Conservation (phyloP, 2,797 vertebrate species). For the Cryptoprocta ferox region DNA sequence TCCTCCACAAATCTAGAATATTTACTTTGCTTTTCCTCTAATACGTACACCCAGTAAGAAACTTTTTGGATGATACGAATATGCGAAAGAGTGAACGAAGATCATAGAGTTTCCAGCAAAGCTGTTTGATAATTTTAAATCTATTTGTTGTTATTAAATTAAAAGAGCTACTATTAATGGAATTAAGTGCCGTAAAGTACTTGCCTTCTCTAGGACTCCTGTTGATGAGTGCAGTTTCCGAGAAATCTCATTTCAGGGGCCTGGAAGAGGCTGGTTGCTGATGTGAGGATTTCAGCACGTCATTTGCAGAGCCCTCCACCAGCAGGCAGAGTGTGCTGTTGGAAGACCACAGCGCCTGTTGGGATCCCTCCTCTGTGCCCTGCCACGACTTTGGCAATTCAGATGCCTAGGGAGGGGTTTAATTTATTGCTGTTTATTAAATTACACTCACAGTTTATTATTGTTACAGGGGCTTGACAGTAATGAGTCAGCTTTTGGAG, state of each 20-base stretch:
- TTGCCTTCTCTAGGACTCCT: not conserved
- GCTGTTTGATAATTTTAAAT: not conserved
- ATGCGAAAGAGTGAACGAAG: slow-evolving; percentile 10
- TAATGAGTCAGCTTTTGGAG: slow-evolving; percentile 69
- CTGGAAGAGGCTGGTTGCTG: not conserved
- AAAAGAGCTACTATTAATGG: not conserved
- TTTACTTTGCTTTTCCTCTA: not conserved
- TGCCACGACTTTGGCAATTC: not conserved
- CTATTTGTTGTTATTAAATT: not conserved
- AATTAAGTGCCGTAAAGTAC: not conserved
- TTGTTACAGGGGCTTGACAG: slow-evolving; percentile 39
- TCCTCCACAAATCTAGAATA: not conserved
- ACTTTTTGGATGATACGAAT: not conserved
- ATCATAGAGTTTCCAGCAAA: not conserved
- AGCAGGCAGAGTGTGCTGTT: not conserved
- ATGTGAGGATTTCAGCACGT: not conserved
- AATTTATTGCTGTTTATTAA: slow-evolving; percentile 64
- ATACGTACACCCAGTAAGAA: not conserved
- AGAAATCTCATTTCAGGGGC: not conserved
- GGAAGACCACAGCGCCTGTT: not conserved
- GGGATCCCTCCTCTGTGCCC: not conserved
- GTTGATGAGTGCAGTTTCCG: not conserved
- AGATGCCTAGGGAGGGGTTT: not conserved
- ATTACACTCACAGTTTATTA: slow-evolving; percentile 64
- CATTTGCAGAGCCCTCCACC: not conserved